Evolutionary conservation across 1,140 invertebrate species (phyloP), one percentile per base, ranked within the genome.

Genomic region (Bradysia coprophila): DNA sequence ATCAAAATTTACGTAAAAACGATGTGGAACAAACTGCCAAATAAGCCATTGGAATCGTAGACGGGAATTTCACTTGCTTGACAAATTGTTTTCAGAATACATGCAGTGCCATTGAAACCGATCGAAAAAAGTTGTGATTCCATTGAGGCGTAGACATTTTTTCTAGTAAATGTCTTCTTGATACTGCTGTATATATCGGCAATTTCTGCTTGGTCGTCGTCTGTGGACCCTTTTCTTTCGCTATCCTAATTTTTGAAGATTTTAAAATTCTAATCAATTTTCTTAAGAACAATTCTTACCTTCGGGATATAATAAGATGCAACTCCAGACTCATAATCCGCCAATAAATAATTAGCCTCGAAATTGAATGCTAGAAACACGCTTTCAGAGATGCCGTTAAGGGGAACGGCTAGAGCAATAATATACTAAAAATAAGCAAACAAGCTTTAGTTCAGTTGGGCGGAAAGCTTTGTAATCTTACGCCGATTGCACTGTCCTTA

Each of bases 11-110:
- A 56, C 55, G 50, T 50, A 43, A 59, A 45, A 24, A 56, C 40
- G 9, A 58, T 46, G 41, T 55, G 52, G 8, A 58, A 21, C 18
- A 57, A 42, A 45, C 55, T 54, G 9, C 51, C 56, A 23, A 58
- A 46, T 40, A 58, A 47, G 24, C 52, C 54, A 32, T 46, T 56
- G 42, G 52, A 41, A 39, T 53, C 44, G 15, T 51, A 45, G 16
- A 42, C 42, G 21, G 51, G 47, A 38, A 45, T 40, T 2, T 50
- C 42, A 21, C 48, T 47, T 11, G 47, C 44, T 44, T 59, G 53
- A 40, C 54, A 56, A 19, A 57, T 54, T 20, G 49, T 48, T 21
- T 52, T 39, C 36, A 59, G 47, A 11, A 59, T 43, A 44, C 55
- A 57, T 23, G 46, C 31, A 48, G 46, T 49, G 20, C 54, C 53